Conservation (phyloP, 2,888 invertebrate genomes). For the Heteropelma amictum region DNA sequence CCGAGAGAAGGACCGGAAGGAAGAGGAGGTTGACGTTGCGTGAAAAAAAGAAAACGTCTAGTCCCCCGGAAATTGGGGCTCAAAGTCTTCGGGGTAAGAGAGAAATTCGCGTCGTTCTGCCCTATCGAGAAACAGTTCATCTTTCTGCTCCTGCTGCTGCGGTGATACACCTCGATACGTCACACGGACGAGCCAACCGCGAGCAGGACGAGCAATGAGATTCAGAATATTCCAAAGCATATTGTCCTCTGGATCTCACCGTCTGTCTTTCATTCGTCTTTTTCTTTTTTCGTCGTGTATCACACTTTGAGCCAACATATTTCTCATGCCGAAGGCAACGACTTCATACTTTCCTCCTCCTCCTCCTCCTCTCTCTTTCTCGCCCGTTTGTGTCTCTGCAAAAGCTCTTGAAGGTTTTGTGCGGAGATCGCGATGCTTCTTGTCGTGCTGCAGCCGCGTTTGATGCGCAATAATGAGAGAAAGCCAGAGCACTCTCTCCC, state of each 20-base stretch:
- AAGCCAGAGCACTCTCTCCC: background rate
- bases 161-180: constrained; percentile 16
- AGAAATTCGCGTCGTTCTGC: constrained; percentile 4
- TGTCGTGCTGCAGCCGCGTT: constrained; percentile 27
- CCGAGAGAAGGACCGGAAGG: background rate
- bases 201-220: constrained; percentile 24
- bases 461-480: constrained; percentile 50
- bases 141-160: background rate
- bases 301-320: background rate
- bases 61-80: constrained; percentile 51
- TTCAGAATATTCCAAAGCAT: constrained; percentile 30
- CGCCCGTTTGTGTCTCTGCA: background rate
- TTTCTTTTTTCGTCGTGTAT: too few species aligned
- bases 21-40: constrained; percentile 41
- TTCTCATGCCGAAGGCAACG: background rate
- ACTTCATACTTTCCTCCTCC: too few species aligned
- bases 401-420: background rate
- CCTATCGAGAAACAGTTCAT: background rate
- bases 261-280: background rate
- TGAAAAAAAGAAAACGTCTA: constrained; percentile 51
- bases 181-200: too few species aligned
- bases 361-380: background rate
- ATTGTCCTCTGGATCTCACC: background rate
- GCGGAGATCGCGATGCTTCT: constrained; percentile 8
- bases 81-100: constrained; percentile 43